Conservation (phyloP, 53 echinoderm and acorn worm genomes). For the Paracentrotus lividus region DNA sequence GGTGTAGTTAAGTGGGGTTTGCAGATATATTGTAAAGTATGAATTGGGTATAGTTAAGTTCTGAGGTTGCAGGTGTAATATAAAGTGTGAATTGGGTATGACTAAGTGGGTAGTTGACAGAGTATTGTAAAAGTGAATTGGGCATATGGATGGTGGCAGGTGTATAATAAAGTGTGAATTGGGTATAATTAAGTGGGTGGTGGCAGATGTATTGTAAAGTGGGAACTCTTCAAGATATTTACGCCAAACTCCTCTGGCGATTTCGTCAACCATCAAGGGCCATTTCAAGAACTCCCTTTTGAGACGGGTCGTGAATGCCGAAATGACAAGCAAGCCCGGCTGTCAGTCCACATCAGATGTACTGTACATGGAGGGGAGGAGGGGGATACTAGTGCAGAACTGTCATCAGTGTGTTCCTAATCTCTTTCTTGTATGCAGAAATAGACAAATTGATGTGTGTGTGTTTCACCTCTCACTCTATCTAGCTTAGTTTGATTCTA, state of each 20-base stretch:
- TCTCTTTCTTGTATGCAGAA: too few species aligned
- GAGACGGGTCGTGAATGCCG: constrained; percentile 10
- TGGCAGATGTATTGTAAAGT: constrained; percentile 9
- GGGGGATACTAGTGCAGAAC: neutral
- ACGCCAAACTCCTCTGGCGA: constrained; percentile 34
- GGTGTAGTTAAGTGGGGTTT: neutral
- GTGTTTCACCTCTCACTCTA: too few species aligned
- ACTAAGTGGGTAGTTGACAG: too few species aligned
- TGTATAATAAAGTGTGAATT: neutral
- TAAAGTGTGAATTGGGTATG: constrained; percentile 32
- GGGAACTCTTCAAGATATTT: constrained; percentile 26
- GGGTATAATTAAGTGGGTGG: neutral
- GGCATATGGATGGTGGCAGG: too few species aligned
- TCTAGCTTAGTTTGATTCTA: too few species aligned
- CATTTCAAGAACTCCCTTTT: constrained; percentile 3
- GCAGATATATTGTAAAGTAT: constrained; percentile 1
- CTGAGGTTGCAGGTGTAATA: neutral
- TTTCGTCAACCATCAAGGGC: constrained; percentile 27
- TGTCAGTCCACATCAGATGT: neutral
- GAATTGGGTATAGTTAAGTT: too few species aligned
- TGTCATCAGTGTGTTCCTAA: neutral
- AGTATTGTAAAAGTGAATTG: too few species aligned
- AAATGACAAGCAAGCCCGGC: neutral
- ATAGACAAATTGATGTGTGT: too few species aligned
- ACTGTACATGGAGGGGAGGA: neutral